Evolutionary conservation across 2,888 invertebrate genomes (phyloP).

Genomic region (Nomada goodeniana): DNA sequence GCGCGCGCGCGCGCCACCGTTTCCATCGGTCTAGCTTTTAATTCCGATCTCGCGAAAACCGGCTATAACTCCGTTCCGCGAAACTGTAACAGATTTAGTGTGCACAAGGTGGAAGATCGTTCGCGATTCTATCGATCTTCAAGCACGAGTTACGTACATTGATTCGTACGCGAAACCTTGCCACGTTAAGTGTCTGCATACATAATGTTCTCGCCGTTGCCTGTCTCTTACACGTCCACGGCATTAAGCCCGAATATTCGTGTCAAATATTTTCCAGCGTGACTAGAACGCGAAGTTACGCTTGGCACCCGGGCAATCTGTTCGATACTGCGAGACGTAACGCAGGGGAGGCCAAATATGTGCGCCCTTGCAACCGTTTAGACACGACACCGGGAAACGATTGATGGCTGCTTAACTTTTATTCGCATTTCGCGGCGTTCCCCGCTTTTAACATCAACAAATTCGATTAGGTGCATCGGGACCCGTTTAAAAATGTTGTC

Average conservation of each 20-base stretch:
- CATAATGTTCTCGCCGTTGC: background rate
- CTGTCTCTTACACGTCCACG: background rate
- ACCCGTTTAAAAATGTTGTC: background rate
- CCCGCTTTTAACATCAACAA: too few species aligned
- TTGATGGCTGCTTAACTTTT: too few species aligned
- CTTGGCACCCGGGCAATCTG: too few species aligned
- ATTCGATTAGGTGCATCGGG: too few species aligned
- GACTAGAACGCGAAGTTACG: too few species aligned
- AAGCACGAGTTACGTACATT: too few species aligned
- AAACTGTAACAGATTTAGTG: background rate
- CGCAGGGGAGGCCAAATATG: too few species aligned
- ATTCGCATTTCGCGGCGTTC: too few species aligned
- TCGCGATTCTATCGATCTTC: too few species aligned
- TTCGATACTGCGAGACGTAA: too few species aligned
- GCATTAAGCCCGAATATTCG: background rate
- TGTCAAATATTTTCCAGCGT: background rate
- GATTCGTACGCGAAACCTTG: background rate
- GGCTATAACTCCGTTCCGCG: background rate
- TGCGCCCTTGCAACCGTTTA: too few species aligned
- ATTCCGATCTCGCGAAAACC: conserved; percentile 10
- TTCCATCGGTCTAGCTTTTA: conserved; percentile 1
- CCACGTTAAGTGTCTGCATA: background rate
- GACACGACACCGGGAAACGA: too few species aligned
- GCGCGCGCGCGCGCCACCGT: background rate
- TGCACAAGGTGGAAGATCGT: background rate